These are phyloP conservation scores for Xerus inauris DNA, from an alignment of 2,113 vertebrate genomes.

Conservation along the genomic window DNA sequence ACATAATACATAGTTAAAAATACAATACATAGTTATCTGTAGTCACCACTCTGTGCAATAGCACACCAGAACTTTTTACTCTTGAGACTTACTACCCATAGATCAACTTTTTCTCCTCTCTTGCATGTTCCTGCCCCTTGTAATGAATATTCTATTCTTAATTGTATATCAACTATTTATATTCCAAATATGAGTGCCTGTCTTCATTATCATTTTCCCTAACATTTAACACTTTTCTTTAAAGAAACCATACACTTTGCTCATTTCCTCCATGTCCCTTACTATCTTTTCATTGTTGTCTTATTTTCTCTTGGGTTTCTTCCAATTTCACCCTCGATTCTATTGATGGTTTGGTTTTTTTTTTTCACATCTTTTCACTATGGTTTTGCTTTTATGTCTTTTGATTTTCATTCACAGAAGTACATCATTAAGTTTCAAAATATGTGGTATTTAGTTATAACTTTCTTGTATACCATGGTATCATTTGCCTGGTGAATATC, in stretches of 20 bases:
- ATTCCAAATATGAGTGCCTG: no score
- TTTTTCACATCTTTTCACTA: not conserved
- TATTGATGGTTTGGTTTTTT: not conserved
- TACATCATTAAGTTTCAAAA: not conserved
- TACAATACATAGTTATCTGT: no score
- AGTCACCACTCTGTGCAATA: not conserved
- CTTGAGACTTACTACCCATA: not conserved
- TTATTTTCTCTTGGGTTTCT: not conserved
- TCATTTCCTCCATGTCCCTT: not conserved
- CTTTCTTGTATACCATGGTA: not conserved
- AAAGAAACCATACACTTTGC: not conserved
- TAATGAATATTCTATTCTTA: not conserved
- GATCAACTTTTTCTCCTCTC: no score
- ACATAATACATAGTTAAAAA: not conserved
- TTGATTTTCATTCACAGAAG: not conserved
- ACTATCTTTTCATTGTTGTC: not conserved
- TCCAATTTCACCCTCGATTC: not conserved
- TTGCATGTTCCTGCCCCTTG: accelerated
- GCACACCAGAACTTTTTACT: not conserved
- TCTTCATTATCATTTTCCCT: not conserved
- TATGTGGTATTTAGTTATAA: not conserved
- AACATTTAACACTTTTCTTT: not conserved
- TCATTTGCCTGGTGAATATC: not conserved
- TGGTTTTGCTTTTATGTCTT: not conserved
- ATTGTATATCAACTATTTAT: not conserved